Evolutionary conservation across 2,113 vertebrate genomes (phyloP).

Genomic region (Campylorhamphus procurvoides): DNA sequence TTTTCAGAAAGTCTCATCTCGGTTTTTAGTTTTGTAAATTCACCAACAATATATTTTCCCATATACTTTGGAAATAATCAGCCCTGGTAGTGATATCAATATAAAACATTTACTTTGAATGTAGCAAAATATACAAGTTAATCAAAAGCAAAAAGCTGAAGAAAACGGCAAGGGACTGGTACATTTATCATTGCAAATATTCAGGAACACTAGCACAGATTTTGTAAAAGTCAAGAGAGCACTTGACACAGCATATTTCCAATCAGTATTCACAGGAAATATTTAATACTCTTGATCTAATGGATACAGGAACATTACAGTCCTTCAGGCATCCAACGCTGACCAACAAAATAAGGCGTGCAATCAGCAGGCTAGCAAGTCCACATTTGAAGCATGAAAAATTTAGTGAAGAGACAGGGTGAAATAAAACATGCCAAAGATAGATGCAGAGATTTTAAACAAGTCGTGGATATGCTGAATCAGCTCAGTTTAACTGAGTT

Average conservation of each 20-base stretch:
- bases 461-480: not conserved
- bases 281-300: constrained; percentile 10
- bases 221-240: not conserved
- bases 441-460: not conserved
- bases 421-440: not conserved
- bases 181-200: not conserved
- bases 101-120: not conserved
- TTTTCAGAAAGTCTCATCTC: not conserved
- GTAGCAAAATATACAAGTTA: not conserved
- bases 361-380: not conserved
- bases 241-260: not conserved
- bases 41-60: not conserved
- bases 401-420: not conserved
- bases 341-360: not conserved
- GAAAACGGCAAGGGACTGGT: not conserved
- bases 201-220: not conserved
- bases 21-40: not conserved
- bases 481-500: not conserved
- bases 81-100: not conserved
- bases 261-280: constrained; percentile 15
- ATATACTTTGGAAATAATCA: not conserved
- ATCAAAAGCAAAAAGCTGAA: not conserved
- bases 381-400: not conserved
- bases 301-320: not conserved
- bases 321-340: not conserved